Percentiles rank a stretch among this genome's conserved stretches.
These are phyloP conservation scores for Scaeva pyrastri DNA, from an alignment of 2,888 invertebrate species.

Conservation along the genomic window DNA sequence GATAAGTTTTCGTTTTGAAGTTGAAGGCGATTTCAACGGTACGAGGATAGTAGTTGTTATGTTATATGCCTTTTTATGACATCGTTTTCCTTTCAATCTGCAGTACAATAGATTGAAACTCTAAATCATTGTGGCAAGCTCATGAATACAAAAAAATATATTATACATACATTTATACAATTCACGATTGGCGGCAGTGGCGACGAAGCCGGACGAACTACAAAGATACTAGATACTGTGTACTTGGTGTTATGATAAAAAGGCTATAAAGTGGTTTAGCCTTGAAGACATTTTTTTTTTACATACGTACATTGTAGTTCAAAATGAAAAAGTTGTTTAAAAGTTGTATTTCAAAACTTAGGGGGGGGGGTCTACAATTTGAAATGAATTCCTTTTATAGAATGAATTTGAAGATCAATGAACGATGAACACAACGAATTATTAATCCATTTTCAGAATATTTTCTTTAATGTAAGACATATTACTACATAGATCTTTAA, in stretches of 20 bases:
- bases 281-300: background rate
- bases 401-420: no score
- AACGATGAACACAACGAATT: no score
- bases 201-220: no score
- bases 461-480: no score
- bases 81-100: slow-evolving; percentile 25
- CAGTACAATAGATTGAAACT: slow-evolving; percentile 55
- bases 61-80: slow-evolving; percentile 45
- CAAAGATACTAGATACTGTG: no score
- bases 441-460: no score
- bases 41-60: background rate
- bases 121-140: slow-evolving; percentile 49
- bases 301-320: no score
- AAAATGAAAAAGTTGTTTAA: background rate
- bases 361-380: no score
- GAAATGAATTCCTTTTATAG: no score
- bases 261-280: background rate
- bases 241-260: background rate
- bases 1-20: slow-evolving; percentile 52
- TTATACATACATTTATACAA: background rate
- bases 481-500: no score
- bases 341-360: no score
- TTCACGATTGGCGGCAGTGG: background rate
- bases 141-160: slow-evolving; percentile 3
- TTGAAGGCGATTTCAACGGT: slow-evolving; percentile 47